Evolutionary conservation across 2,888 invertebrate species (phyloP).

Genomic region (Choristoneura rosaceana): DNA sequence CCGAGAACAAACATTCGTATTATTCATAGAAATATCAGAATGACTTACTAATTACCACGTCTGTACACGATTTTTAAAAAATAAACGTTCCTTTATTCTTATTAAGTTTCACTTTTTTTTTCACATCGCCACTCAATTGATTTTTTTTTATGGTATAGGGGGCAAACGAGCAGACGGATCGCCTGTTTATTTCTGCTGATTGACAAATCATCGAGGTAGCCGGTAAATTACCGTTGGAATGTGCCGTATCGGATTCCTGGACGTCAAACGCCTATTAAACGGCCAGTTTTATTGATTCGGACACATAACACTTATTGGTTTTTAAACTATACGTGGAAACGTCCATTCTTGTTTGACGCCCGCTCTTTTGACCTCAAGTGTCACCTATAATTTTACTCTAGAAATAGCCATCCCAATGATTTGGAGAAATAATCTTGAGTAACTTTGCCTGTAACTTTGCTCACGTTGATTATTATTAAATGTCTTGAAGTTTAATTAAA

Average conservation of each 20-base stretch:
- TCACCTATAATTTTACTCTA: not conserved
- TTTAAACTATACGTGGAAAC: slow-evolving; percentile 18
- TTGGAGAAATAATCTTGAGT: not conserved
- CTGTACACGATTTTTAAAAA: too few relatives aligned
- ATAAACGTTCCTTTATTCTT: too few relatives aligned
- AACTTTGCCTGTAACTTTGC: too few relatives aligned
- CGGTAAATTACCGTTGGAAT: slow-evolving; percentile 24
- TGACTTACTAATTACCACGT: too few relatives aligned
- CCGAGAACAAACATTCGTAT: too few relatives aligned
- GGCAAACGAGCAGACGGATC: too few relatives aligned
- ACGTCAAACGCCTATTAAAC: slow-evolving; percentile 30
- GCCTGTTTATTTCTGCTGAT: not conserved
- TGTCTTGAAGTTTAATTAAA: too few relatives aligned
- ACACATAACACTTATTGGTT: slow-evolving; percentile 25
- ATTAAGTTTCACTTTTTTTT: too few relatives aligned
- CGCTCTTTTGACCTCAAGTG: not conserved
- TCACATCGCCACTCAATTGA: too few relatives aligned
- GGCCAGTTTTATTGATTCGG: slow-evolving; percentile 25
- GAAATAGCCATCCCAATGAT: not conserved
- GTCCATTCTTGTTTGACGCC: not conserved
- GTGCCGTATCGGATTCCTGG: slow-evolving; percentile 28
- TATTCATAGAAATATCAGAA: too few relatives aligned
- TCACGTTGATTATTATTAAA: too few relatives aligned
- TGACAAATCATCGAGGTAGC: slow-evolving; percentile 8
- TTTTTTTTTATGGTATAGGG: too few relatives aligned